Evolutionary conservation across 2,113 vertebrate genomes (phyloP), one percentile per base, ranked within the genome.

Genomic region (Otolemur garnettii): DNA sequence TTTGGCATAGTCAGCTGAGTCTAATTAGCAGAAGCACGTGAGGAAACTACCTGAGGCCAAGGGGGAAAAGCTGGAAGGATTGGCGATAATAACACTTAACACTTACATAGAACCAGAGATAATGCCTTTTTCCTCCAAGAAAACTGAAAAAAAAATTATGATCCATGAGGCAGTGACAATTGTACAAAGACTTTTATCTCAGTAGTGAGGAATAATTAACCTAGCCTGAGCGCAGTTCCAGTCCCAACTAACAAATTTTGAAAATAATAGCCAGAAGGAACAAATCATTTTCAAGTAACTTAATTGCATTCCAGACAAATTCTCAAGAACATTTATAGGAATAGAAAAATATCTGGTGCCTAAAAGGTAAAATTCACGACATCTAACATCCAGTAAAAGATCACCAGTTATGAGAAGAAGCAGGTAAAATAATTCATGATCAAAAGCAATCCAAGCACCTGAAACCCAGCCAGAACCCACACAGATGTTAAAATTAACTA

Each of bases 331-430:
- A 87, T 50, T 87, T 87, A 42, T 15, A 82, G 28, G 35, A 81
- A 59, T 4, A 90, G 57, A 82, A 87, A 91, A 81, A 59, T 60
- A 38, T 60, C n/a, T 28, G 69, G 4, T 62, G 18, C 38, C 42
- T 57, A 80, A 71, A 82, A 77, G 12, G 13, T 69, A 88, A 96
- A 88, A 64, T 91, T 94, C 38, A 82, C 9, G 71, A 68, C 53
- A 80, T 55, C 33, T 91, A 15, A 91, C 18, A 96, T 50, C 13
- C 17, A 64, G 22, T 19, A 11, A 75, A 93, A 71, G 33, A 71
- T 60, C 21, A 77, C 7, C 30, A 71, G 26, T 81, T 87, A 79
- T 33, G 26, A 14, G 66, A 50, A 66, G 12, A 75, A 59, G 30
- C 4, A 69, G 5, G 30, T 66, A 35, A 84, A 53, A 89, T n/a